Evolutionary conservation across 1,140 invertebrate genomes (phyloP).

Genomic region (Centruroides sculpturatus): DNA sequence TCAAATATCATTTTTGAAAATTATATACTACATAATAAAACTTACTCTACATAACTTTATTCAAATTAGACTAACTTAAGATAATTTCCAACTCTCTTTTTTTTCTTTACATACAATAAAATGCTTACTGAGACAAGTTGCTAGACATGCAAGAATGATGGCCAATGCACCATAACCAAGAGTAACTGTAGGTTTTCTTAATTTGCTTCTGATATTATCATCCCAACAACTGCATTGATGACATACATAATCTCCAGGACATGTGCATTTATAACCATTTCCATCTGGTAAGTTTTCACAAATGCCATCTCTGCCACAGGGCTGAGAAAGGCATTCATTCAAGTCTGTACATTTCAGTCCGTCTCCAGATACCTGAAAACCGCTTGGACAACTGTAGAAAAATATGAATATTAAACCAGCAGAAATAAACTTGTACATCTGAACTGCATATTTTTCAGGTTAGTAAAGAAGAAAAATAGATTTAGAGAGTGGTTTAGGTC

Average conservation of each 20-base stretch:
- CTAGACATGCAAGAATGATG: conserved; percentile 15
- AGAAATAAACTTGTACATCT: too few relatives aligned
- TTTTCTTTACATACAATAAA: neutral
- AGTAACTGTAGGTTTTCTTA: conserved; percentile 4
- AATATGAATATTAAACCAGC: too few relatives aligned
- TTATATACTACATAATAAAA: too few relatives aligned
- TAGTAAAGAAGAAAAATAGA: neutral
- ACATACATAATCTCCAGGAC: conserved; percentile 46
- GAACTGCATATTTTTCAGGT: too few relatives aligned
- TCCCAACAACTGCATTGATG: conserved; percentile 11
- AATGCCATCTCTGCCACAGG: conserved; percentile 57
- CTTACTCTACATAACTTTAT: too few relatives aligned
- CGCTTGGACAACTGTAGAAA: conserved; percentile 64
- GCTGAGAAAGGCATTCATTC: conserved; percentile 81
- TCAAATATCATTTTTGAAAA: too few relatives aligned
- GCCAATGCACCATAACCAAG: conserved; percentile 14
- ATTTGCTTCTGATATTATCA: neutral
- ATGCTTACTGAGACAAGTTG: conserved; percentile 19
- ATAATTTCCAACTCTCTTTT: too few relatives aligned
- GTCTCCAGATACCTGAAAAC: conserved; percentile 69
- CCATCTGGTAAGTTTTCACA: conserved; percentile 6
- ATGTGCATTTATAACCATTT: neutral
- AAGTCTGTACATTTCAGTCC: conserved; percentile 81
- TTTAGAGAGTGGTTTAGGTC: too few relatives aligned
- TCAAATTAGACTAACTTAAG: too few relatives aligned